phyloP scores from a whole-genome alignment of 2,797 vertebrate genomes.

The Gorsachius magnificus region DNA sequence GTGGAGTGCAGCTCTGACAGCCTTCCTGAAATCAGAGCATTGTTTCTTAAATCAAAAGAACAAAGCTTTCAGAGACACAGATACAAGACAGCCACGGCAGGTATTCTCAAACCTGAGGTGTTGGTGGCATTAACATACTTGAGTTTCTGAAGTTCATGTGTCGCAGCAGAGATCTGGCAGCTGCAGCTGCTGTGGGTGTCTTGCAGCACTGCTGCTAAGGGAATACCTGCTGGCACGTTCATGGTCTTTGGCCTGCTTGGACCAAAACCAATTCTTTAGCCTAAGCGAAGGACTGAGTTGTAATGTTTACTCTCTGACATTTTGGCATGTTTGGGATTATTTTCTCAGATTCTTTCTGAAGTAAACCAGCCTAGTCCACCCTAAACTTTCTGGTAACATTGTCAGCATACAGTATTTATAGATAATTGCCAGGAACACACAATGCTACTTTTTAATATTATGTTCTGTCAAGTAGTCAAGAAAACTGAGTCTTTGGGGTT shows the following conservation, averaged over 20 bases:
- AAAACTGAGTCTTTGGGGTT: not conserved
- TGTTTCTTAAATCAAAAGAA: not conserved
- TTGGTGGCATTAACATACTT: not conserved
- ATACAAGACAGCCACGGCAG: not conserved
- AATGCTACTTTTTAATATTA: not conserved
- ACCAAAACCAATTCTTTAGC: not conserved
- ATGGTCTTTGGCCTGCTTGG: accelerated
- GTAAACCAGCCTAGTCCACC: not conserved
- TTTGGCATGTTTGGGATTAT: not conserved
- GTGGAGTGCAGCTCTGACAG: not conserved
- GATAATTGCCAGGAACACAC: not conserved
- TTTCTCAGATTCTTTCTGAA: not conserved
- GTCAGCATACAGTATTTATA: not conserved
- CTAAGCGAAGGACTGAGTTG: not conserved
- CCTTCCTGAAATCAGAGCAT: not conserved
- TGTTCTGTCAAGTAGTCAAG: not conserved
- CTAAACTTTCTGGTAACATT: not conserved
- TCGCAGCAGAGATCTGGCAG: not conserved
- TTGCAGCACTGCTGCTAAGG: not conserved
- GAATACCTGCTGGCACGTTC: accelerated
- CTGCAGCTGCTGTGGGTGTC: not conserved
- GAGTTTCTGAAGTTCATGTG: not conserved
- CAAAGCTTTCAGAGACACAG: not conserved
- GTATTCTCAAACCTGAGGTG: not conserved
- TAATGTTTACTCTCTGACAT: not conserved